Evolutionary conservation across 2,113 vertebrate species (phyloP).

Genomic region (Chloropsis hardwickii): DNA sequence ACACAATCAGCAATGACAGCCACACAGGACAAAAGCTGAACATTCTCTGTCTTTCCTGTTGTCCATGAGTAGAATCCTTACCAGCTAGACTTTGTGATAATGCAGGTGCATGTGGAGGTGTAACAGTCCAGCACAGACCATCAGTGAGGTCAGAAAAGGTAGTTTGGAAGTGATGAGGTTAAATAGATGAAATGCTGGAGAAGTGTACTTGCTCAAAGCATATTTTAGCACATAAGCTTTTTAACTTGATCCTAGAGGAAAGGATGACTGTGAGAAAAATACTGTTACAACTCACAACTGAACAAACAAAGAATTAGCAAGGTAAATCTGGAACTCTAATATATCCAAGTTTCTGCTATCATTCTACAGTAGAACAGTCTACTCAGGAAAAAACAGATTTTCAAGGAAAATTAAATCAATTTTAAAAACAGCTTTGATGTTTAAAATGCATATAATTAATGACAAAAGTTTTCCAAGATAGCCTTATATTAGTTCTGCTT

Average conservation of each 20-base stretch:
- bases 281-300: not conserved
- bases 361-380: not conserved
- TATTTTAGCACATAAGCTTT: not conserved
- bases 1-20: not conserved
- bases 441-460: not conserved
- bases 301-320: constrained; percentile 35
- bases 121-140: not conserved
- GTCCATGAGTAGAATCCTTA: not conserved
- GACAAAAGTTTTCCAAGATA: not conserved
- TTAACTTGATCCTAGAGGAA: not conserved
- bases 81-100: not conserved
- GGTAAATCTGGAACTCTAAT: not conserved
- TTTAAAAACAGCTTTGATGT: constrained; percentile 14
- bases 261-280: not conserved
- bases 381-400: not conserved
- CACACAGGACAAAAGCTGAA: not conserved
- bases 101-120: not conserved
- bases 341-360: not conserved
- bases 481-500: constrained; percentile 13
- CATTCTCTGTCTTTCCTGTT: not conserved
- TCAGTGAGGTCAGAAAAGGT: not conserved
- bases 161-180: not conserved
- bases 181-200: not conserved
- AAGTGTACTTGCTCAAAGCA: not conserved
- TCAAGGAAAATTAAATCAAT: not conserved